Conservation (phyloP, 2,113 vertebrate species). For the Bungarus multicinctus region DNA sequence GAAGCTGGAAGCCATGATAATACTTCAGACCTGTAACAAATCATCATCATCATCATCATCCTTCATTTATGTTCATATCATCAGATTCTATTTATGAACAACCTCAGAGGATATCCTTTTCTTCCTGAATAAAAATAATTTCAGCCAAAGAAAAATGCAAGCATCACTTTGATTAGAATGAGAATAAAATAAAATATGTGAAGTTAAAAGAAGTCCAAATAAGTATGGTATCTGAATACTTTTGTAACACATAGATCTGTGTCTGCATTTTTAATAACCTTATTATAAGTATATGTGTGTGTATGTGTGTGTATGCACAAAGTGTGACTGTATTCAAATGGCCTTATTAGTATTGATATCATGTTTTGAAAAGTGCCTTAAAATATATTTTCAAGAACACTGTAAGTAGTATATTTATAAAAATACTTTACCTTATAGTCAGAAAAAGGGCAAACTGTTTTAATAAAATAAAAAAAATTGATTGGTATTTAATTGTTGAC, state of each 20-base stretch:
- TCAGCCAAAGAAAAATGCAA: background rate
- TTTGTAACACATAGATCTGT: background rate
- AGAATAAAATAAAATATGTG: background rate
- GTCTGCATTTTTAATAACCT: background rate
- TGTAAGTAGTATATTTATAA: background rate
- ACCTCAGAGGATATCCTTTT: background rate
- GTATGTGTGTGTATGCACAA: background rate
- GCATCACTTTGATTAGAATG: background rate
- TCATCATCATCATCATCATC: background rate
- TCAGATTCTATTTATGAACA: constrained; percentile 3
- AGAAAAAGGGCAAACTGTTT: background rate
- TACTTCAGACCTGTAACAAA: constrained; percentile 75
- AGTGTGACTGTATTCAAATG: background rate
- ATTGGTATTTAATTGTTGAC: background rate
- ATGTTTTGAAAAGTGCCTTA: background rate
- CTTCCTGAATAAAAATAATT: too few relatives aligned
- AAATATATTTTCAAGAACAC: background rate
- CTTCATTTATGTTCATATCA: constrained; percentile 21
- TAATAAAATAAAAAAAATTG: background rate
- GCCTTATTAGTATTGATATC: background rate
- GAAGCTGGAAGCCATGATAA: constrained; percentile 88
- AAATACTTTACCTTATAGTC: constrained; percentile 1
- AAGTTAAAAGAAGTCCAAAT: background rate
- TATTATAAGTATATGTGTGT: background rate
- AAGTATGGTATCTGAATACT: background rate